A percentile compares a stretch with the other conserved stretches of the same genome.
These are phyloP conservation scores for Choloepus didactylus DNA, from an alignment of 2,797 vertebrate genomes.

Conservation along the genomic window DNA sequence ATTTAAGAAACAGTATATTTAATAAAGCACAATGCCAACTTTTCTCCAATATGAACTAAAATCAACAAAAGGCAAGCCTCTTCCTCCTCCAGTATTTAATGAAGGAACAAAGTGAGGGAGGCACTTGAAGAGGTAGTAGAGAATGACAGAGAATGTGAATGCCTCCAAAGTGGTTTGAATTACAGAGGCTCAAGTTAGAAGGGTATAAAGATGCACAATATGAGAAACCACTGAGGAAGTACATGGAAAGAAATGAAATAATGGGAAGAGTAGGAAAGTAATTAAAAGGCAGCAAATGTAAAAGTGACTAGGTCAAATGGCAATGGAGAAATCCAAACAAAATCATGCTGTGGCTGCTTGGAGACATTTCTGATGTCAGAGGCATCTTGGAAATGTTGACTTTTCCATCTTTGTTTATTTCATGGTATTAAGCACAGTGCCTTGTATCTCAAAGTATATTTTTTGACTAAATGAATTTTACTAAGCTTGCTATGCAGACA, in stretches of 20 bases:
- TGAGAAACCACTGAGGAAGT: not conserved
- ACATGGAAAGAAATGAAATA: not conserved
- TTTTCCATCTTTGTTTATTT: not conserved
- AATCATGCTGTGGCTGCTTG: not conserved
- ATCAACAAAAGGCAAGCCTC: not conserved
- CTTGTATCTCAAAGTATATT: not conserved
- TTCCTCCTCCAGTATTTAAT: not conserved
- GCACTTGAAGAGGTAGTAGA: not conserved
- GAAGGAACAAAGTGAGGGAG: not conserved
- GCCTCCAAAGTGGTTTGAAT: not conserved
- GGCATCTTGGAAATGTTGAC: not conserved
- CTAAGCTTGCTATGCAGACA: not conserved
- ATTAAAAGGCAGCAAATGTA: not conserved
- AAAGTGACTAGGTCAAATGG: not conserved
- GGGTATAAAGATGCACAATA: not conserved
- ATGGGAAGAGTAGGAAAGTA: not conserved
- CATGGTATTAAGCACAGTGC: not conserved
- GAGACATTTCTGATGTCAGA: not conserved
- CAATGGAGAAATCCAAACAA: not conserved
- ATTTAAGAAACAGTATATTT: constrained; percentile 28
- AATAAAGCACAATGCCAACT: not conserved
- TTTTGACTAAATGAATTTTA: constrained; percentile 13
- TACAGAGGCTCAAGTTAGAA: not conserved
- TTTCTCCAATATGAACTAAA: not conserved
- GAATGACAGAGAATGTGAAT: not conserved